phyloP scores from a whole-genome alignment of 2,797 vertebrate genomes.

The Triplophysa bombifrons region DNA sequence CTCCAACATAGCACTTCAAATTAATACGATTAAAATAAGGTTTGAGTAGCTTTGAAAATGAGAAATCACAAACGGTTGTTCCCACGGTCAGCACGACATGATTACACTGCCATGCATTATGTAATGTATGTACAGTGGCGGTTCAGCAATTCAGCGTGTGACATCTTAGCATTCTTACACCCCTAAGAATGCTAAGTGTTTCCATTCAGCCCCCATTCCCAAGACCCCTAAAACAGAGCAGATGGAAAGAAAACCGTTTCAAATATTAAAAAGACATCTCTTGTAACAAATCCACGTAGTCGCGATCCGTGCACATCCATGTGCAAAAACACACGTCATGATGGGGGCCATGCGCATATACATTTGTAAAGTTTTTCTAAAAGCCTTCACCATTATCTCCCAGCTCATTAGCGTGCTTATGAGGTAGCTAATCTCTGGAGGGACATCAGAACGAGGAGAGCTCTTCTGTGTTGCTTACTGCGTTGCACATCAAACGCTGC shows the following conservation, averaged over 20 bases:
- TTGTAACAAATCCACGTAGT: constrained; percentile 18
- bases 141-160: constrained; percentile 30
- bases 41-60: constrained; percentile 20
- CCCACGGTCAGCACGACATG: constrained; percentile 11
- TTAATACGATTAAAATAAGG: constrained; percentile 16
- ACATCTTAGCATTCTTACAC: constrained; percentile 16
- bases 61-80: constrained; percentile 27
- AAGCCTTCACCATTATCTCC: constrained; percentile 76
- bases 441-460: constrained; percentile 63
- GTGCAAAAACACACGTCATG: constrained; percentile 43
- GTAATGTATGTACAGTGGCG: constrained; percentile 20
- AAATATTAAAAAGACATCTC: constrained; percentile 43
- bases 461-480: constrained; percentile 77
- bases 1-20: neutral
- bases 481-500: constrained; percentile 74
- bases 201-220: neutral
- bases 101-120: constrained; percentile 30
- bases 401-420: constrained; percentile 80
- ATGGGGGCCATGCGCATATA: constrained; percentile 65
- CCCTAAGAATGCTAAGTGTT: neutral
- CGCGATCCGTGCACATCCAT: constrained; percentile 29
- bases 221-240: neutral
- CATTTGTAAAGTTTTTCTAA: constrained; percentile 73
- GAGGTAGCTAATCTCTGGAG: constrained; percentile 69
- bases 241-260: constrained; percentile 38